A percentile compares a stretch with the other conserved stretches of the same genome.
Conservation (phyloP, 1,140 invertebrate species). For the Drosophila fuyamai region DNA sequence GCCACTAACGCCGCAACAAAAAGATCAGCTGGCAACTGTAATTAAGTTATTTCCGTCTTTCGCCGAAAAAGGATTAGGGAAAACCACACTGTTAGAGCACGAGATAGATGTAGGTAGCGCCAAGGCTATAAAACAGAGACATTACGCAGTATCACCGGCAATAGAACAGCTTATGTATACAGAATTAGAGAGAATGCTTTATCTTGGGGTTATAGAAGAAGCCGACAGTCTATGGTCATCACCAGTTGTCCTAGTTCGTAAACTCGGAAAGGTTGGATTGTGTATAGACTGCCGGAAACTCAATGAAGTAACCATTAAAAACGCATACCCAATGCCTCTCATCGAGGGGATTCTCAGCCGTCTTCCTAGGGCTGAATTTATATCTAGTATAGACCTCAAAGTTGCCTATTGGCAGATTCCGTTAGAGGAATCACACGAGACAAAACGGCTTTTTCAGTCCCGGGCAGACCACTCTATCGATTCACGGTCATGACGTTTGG, state of each 20-base stretch:
- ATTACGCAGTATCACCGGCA: neutral
- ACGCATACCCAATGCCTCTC: neutral
- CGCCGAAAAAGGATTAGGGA: neutral
- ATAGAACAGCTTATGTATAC: slow-evolving; percentile 1
- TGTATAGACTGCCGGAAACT: slow-evolving; percentile 5
- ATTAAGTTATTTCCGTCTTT: neutral
- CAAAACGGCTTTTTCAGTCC: slow-evolving; percentile 26
- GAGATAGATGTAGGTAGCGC: neutral
- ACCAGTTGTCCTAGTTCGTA: neutral
- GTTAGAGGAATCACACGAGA: slow-evolving; percentile 9
- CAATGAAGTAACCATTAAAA: slow-evolving; percentile 3
- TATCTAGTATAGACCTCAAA: slow-evolving; percentile 15
- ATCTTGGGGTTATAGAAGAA: slow-evolving; percentile 1
- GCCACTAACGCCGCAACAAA: neutral
- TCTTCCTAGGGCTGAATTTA: too few relatives aligned
- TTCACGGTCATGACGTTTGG: slow-evolving; percentile 38
- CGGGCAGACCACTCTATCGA: slow-evolving; percentile 17
- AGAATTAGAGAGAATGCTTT: too few relatives aligned
- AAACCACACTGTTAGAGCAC: neutral
- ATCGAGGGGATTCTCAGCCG: neutral
- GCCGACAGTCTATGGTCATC: neutral
- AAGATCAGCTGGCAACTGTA: neutral
- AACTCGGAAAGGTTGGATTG: neutral
- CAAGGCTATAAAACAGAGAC: slow-evolving; percentile 1
- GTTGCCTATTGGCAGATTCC: slow-evolving; percentile 31